A percentile compares a stretch with the other conserved stretches of the same genome.
phyloP scores from a whole-genome alignment of 2,888 invertebrate genomes.

The Drosophila lutescens region DNA sequence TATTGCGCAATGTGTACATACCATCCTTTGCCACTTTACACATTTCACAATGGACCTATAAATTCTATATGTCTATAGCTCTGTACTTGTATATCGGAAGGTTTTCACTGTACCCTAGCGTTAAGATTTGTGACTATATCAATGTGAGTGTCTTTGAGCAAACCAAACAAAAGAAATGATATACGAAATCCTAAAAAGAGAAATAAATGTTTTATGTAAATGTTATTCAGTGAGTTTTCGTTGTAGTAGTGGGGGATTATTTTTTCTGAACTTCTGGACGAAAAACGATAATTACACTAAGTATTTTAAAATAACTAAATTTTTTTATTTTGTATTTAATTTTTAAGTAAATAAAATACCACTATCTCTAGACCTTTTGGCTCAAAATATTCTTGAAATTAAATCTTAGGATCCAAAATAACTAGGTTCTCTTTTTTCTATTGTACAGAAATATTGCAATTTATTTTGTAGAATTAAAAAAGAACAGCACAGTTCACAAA shows the following conservation, averaged over 20 bases:
- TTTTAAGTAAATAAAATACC: no score
- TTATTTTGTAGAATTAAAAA: conserved; percentile 74
- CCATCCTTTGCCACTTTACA: conserved; percentile 20
- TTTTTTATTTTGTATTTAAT: no score
- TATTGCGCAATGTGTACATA: conserved; percentile 59
- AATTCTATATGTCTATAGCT: conserved; percentile 11
- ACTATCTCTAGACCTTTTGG: no score
- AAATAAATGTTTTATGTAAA: conserved; percentile 79
- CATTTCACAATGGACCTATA: conserved; percentile 17
- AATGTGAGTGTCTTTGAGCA: conserved; percentile 74
- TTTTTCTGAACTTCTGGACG: no score
- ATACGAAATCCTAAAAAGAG: conserved; percentile 49
- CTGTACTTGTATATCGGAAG: conserved; percentile 29
- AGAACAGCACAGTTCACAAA: conserved; percentile 79
- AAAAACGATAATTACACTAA: no score
- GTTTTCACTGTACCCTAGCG: conserved; percentile 41
- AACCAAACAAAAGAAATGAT: conserved; percentile 48
- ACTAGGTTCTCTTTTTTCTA: conserved; percentile 7
- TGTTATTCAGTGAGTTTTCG: conserved; percentile 53
- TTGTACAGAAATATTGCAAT: conserved; percentile 74
- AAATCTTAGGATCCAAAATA: no score
- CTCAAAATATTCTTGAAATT: no score
- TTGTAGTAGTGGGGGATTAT: neutral
- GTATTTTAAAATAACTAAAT: no score
- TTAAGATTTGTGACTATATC: conserved; percentile 64